Base-by-base conservation (phyloP, 2,888 invertebrate genomes). In the Oscheius sp. region DNA sequence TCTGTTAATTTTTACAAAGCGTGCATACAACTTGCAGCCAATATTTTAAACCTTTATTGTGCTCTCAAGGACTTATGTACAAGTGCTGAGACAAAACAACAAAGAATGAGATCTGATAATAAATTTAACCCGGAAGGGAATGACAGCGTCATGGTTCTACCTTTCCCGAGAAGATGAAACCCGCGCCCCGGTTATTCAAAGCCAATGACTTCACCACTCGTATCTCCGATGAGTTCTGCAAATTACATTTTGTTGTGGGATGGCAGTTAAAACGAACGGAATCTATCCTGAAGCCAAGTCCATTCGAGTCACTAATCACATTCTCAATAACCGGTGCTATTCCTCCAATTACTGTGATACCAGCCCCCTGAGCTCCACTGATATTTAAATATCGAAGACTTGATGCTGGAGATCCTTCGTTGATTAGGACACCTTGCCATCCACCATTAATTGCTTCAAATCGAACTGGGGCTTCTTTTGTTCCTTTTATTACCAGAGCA, bases 341-440 rank as follows among this genome's bases (percentile, higher is more conserved):
- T 39, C 72, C 76, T 12, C 50, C 55, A 8, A 25, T 33, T 0
- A 74, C 58, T 5, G 55, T 68, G 0, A 76, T 39, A 12, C 69
- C 76, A 27, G 70, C 63, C 29, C 61, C 61, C 1, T 69, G 71
- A 17, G 58, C 63, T 20, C 74, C 71, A 48, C 52, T 63, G 23
- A 76, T 72, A 6, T 72, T 74, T 31, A 70, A 64, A 42, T 71
- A 55, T n/a, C 33, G 39, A 12, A 74, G 61, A 3, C 46, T 37
- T 2, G 70, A 48, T 6, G 65, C 69, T 10, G 69, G 55, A 5
- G 50, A 68, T 15, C 68, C 67, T 15, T 70, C 50, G 4, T 50
- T 25, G 34, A 76, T 74, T 4, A 45, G 45, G 2, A 76, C 64
- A 17, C 76, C 76, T 37, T 65, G 57, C 76, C 76, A 76, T 20